phyloP scores from a whole-genome alignment of 2,113 vertebrate species.

The Aviceda subcristata region DNA sequence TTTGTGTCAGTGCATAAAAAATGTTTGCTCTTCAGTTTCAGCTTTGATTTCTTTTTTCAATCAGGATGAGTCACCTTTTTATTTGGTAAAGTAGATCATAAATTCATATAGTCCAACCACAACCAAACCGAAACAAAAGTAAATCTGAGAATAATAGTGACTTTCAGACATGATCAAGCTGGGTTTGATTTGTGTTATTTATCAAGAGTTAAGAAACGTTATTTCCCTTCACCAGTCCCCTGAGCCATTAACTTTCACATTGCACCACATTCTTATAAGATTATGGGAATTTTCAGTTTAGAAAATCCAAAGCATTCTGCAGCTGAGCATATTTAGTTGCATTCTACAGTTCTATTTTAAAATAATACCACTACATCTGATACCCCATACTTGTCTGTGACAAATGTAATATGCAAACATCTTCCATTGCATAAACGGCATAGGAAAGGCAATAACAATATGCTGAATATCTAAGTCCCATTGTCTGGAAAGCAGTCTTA shows the following conservation, averaged over 20 bases:
- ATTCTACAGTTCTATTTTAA: conserved; percentile 50
- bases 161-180: conserved; percentile 21
- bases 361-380: conserved; percentile 53
- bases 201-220: conserved; percentile 49
- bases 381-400: conserved; percentile 55
- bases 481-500: conserved; percentile 9
- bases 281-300: conserved; percentile 52
- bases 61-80: neutral
- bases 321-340: conserved; percentile 51
- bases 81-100: neutral
- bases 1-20: neutral
- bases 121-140: neutral
- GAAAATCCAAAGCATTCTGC: conserved; percentile 45
- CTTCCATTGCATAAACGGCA: conserved; percentile 24
- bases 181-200: conserved; percentile 45
- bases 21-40: neutral
- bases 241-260: conserved; percentile 33
- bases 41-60: neutral
- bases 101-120: neutral
- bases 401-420: conserved; percentile 54
- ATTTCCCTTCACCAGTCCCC: conserved; percentile 14
- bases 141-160: conserved; percentile 4
- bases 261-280: conserved; percentile 52
- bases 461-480: conserved; percentile 27
- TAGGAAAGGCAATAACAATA: conserved; percentile 35